A percentile compares a stretch with the other conserved stretches of the same genome.
phyloP scores from a whole-genome alignment of 1,140 invertebrate genomes.

The Eumeta japonica region DNA sequence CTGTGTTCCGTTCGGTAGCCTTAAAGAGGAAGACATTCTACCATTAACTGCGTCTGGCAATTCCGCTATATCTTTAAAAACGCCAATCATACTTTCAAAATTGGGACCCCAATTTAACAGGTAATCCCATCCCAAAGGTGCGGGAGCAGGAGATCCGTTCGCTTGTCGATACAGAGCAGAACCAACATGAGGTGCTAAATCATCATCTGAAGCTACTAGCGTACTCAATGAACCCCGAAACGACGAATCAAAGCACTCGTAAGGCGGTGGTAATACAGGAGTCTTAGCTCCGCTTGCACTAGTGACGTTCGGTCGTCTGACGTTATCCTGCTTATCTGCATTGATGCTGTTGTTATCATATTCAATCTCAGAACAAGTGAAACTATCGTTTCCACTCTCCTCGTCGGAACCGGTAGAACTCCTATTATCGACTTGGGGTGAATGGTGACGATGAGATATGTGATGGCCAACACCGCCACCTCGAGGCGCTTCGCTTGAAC shows the following conservation, averaged over 20 bases:
- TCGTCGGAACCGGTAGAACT: slow-evolving; percentile 84
- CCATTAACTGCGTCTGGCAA: slow-evolving; percentile 78
- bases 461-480: slow-evolving; percentile 65
- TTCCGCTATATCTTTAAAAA: slow-evolving; percentile 95
- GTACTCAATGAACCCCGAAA: slow-evolving; percentile 91
- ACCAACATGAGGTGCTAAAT: slow-evolving; percentile 72
- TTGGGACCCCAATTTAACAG: slow-evolving; percentile 94
- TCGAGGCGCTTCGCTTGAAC: slow-evolving; percentile 80
- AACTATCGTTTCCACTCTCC: slow-evolving; percentile 94
- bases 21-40: slow-evolving; percentile 62
- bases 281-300: slow-evolving; percentile 62
- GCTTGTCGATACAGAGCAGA: slow-evolving; percentile 71
- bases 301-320: slow-evolving; percentile 62
- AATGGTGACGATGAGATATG: slow-evolving; percentile 65
- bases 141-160: slow-evolving; percentile 71
- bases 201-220: slow-evolving; percentile 88
- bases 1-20: slow-evolving; percentile 66
- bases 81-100: slow-evolving; percentile 90
- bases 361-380: slow-evolving; percentile 97
- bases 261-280: slow-evolving; percentile 69
- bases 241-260: slow-evolving; percentile 90
- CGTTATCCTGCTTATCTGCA: slow-evolving; percentile 73
- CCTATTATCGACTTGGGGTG: slow-evolving; percentile 70
- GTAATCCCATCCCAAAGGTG: slow-evolving; percentile 86
- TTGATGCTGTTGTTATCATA: slow-evolving; percentile 87